Evolutionary conservation across 1,140 invertebrate species (phyloP).

Genomic region (Penaeus vannamei): DNA sequence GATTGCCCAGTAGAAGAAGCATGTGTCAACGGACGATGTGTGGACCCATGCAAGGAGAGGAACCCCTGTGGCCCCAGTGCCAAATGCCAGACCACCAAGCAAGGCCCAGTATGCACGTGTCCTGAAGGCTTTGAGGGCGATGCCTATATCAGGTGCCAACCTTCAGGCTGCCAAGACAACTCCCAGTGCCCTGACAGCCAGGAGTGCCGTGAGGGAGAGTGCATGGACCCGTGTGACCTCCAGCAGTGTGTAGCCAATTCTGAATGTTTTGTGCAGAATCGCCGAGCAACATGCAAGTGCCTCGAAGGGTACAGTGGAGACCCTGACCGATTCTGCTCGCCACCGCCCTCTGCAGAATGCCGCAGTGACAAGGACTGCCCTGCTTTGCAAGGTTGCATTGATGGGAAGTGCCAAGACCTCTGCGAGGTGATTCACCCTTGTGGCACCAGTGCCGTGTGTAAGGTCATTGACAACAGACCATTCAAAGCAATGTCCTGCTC

Average conservation of each 20-base stretch:
- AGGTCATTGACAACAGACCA: constrained; percentile 84
- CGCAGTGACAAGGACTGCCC: constrained; percentile 70
- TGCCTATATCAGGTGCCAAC: constrained; percentile 74
- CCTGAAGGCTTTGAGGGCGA: constrained; percentile 85
- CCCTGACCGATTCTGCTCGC: constrained; percentile 79
- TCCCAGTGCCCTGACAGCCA: constrained; percentile 70
- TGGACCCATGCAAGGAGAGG: constrained; percentile 71
- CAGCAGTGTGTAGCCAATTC: constrained; percentile 69
- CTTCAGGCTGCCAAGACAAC: constrained; percentile 58
- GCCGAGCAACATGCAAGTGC: constrained; percentile 69
- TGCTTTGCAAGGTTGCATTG: constrained; percentile 70
- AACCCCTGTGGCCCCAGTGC: constrained; percentile 85
- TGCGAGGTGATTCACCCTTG: constrained; percentile 70
- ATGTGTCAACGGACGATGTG: constrained; percentile 69
- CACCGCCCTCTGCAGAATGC: constrained; percentile 74
- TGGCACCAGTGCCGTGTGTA: constrained; percentile 73
- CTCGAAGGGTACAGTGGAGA: constrained; percentile 71
- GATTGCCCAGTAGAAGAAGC: constrained; percentile 69
- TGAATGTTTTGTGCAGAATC: constrained; percentile 68
- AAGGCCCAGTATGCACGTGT: constrained; percentile 83
- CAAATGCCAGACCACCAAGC: constrained; percentile 80
- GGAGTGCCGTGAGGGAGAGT: constrained; percentile 69
- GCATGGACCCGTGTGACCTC: constrained; percentile 72
- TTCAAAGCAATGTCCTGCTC: constrained; percentile 90
- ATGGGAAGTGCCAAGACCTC: constrained; percentile 69